These are phyloP conservation scores for Hanleya hanleyi DNA, from an alignment of 2,888 invertebrate genomes.

Conservation along the genomic window DNA sequence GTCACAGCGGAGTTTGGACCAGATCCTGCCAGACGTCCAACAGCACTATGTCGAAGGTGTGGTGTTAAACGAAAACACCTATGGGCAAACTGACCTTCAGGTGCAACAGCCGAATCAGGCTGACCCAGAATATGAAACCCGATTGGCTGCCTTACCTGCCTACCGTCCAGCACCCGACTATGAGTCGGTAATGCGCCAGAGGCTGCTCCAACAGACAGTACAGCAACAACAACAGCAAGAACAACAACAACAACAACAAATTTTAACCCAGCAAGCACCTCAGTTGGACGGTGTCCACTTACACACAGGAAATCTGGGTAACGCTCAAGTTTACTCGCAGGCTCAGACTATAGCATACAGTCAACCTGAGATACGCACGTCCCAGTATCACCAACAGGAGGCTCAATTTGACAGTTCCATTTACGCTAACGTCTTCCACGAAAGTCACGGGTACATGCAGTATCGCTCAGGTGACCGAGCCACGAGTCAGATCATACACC, in stretches of 20 bases:
- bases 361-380: constrained; percentile 62
- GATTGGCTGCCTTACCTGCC: constrained; percentile 65
- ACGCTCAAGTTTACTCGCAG: constrained; percentile 38
- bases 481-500: constrained; percentile 65
- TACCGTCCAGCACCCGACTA: constrained; percentile 92
- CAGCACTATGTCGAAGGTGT: not conserved
- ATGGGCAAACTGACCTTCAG: not conserved
- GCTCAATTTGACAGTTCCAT: constrained; percentile 38
- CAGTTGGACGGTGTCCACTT: constrained; percentile 2
- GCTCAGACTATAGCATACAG: constrained; percentile 50
- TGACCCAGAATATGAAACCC: constrained; percentile 48
- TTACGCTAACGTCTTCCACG: constrained; percentile 56
- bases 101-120: constrained; percentile 20
- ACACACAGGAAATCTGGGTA: constrained; percentile 29
- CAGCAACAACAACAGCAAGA: constrained; percentile 10
- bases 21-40: not conserved
- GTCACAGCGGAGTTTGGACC: constrained; percentile 60
- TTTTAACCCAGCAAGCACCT: constrained; percentile 4
- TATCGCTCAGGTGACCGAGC: constrained; percentile 51
- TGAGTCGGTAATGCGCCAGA: constrained; percentile 90
- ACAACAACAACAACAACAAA: constrained; percentile 12
- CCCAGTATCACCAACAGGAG: constrained; percentile 18
- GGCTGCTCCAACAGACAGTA: constrained; percentile 27
- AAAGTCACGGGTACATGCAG: constrained; percentile 41
- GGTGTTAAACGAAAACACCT: not conserved